These are phyloP conservation scores for Halisarca cf. caerulea DNA, from an alignment of 37 sponge, comb jelly and placozoan species.

Conservation along the genomic window DNA sequence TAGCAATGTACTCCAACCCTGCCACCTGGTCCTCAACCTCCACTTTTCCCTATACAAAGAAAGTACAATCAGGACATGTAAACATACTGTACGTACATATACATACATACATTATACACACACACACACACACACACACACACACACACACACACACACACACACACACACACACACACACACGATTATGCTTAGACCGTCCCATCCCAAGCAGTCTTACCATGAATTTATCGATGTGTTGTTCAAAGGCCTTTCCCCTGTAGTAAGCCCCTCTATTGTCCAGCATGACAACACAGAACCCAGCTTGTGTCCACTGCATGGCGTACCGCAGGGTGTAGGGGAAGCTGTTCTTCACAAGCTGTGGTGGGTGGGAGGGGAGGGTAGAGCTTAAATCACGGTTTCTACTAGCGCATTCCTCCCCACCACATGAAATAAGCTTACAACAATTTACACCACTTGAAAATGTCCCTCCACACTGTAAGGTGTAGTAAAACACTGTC, in stretches of 20 bases:
- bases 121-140: slow-evolving; percentile 23
- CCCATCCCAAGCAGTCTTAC: too few species aligned
- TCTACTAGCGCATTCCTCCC: too few species aligned
- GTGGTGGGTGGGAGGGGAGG: too few species aligned
- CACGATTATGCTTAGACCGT: slow-evolving; percentile 31
- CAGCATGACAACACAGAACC: slow-evolving; percentile 75
- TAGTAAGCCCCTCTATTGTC: slow-evolving; percentile 76
- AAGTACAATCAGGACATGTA: neutral
- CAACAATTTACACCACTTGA: neutral
- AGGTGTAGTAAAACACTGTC: neutral
- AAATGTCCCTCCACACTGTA: neutral
- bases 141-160: neutral
- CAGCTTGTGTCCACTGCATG: slow-evolving; percentile 47
- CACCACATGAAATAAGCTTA: too few species aligned
- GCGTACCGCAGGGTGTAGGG: slow-evolving; percentile 19
- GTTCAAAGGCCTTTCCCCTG: slow-evolving; percentile 75
- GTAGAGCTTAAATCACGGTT: too few species aligned
- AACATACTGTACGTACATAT: neutral
- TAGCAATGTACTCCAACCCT: slow-evolving; percentile 60
- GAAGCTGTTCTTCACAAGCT: slow-evolving; percentile 59
- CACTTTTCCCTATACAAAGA: slow-evolving; percentile 31
- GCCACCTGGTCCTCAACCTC: slow-evolving; percentile 81
- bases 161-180: slow-evolving; percentile 25
- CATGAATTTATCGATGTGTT: slow-evolving; percentile 44
- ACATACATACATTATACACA: neutral